phyloP scores from a whole-genome alignment of 2,888 invertebrate genomes.

The Lottia scabra region DNA sequence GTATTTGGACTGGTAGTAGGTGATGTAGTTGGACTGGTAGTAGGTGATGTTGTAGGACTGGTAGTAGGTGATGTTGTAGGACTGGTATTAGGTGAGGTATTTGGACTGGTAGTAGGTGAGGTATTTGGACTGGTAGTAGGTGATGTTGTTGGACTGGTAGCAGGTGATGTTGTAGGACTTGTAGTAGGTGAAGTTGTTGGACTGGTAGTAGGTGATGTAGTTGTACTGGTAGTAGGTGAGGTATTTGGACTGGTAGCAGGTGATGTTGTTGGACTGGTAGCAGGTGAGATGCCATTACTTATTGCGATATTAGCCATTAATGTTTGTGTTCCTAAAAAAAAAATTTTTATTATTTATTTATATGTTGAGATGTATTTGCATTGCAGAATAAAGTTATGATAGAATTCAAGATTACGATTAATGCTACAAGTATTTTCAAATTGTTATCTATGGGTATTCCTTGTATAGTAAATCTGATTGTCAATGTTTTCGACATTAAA shows the following conservation, averaged over 20 bases:
- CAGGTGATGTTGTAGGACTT: background rate
- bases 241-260: background rate
- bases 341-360: no score
- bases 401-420: no score
- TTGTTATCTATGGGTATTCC: no score
- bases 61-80: background rate
- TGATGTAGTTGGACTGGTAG: background rate
- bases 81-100: background rate
- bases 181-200: background rate
- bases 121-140: background rate
- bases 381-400: no score
- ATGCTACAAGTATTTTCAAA: no score
- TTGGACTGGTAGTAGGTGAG: background rate
- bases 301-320: no score
- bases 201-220: slow-evolving; percentile 3
- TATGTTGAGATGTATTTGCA: no score
- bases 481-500: no score
- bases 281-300: background rate
- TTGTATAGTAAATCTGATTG: no score
- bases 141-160: background rate
- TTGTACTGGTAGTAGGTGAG: background rate
- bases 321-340: no score
- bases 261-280: background rate
- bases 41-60: background rate
- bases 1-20: background rate